Conservation (phyloP, 2,888 invertebrate species). For the Malachius bipustulatus region DNA sequence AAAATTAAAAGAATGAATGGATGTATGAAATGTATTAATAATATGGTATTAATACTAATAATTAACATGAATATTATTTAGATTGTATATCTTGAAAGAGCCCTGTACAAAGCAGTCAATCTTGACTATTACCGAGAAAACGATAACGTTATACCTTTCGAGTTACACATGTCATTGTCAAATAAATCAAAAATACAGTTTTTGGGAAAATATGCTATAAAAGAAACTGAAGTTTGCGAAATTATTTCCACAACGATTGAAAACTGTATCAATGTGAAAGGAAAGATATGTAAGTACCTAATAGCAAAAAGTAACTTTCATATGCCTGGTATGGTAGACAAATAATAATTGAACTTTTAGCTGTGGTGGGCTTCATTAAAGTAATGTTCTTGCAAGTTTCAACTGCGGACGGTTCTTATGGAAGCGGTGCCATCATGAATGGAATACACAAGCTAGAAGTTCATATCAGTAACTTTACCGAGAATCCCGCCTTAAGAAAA, state of each 20-base stretch:
- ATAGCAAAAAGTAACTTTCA: not conserved
- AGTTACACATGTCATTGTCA: not conserved
- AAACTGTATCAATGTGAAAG: not conserved
- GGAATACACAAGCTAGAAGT: constrained; percentile 1
- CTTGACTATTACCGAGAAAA: not conserved
- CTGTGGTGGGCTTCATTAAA: not conserved
- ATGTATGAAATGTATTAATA: too few relatives aligned
- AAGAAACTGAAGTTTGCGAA: not conserved
- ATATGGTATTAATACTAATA: not conserved
- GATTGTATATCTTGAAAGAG: not conserved
- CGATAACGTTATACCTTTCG: not conserved
- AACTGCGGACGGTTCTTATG: not conserved
- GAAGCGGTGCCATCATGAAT: constrained; percentile 2
- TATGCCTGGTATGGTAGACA: not conserved
- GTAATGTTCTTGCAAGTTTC: not conserved
- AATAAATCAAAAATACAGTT: not conserved
- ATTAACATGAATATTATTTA: too few relatives aligned
- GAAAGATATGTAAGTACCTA: not conserved
- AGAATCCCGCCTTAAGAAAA: too few relatives aligned
- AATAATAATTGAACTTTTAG: not conserved
- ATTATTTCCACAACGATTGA: not conserved
- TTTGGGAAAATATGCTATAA: not conserved
- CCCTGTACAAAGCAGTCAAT: not conserved
- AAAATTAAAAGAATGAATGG: too few relatives aligned
- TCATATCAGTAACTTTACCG: too few relatives aligned